Evolutionary conservation across 2,888 invertebrate genomes (phyloP).

Genomic region (Hybos culiciformis): DNA sequence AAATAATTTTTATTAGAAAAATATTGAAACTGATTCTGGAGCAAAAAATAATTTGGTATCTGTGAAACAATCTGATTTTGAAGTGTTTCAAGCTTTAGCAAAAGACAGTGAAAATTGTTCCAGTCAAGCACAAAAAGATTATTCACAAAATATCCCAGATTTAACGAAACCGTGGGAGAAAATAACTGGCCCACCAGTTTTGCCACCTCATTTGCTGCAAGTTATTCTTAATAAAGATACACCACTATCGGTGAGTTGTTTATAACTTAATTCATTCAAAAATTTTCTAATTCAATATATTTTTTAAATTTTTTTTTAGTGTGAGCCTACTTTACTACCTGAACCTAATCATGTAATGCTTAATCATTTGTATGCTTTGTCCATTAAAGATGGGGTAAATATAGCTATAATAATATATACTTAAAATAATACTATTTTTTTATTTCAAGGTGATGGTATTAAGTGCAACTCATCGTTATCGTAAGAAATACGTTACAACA

Average conservation of each 20-base stretch:
- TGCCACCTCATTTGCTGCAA: conserved; percentile 96
- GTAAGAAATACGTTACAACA: conserved; percentile 99
- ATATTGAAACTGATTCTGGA: conserved; percentile 77
- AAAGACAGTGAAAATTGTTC: conserved; percentile 75
- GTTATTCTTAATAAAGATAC: conserved; percentile 99
- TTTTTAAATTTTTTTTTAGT: conserved; percentile 45
- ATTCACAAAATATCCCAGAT: conserved; percentile 79
- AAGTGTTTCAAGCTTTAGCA: conserved; percentile 94
- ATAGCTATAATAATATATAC: too few species aligned
- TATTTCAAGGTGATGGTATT: conserved; percentile 99
- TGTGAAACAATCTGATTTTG: conserved; percentile 91
- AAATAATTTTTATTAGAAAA: conserved; percentile 51
- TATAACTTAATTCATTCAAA: not conserved
- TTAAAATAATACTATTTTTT: too few species aligned
- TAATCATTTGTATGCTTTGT: conserved; percentile 97
- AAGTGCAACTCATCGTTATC: conserved; percentile 94
- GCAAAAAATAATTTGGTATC: conserved; percentile 83
- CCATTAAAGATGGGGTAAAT: too few species aligned
- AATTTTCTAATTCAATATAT: not conserved
- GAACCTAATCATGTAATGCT: conserved; percentile 99
- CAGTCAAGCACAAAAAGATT: conserved; percentile 62
- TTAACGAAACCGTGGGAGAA: conserved; percentile 87
- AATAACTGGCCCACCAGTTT: conserved; percentile 84
- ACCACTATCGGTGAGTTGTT: conserved; percentile 63
- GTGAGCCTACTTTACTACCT: conserved; percentile 96